Evolutionary conservation across 2,797 vertebrate species (phyloP).

Genomic region (Eutrigla gurnardus): DNA sequence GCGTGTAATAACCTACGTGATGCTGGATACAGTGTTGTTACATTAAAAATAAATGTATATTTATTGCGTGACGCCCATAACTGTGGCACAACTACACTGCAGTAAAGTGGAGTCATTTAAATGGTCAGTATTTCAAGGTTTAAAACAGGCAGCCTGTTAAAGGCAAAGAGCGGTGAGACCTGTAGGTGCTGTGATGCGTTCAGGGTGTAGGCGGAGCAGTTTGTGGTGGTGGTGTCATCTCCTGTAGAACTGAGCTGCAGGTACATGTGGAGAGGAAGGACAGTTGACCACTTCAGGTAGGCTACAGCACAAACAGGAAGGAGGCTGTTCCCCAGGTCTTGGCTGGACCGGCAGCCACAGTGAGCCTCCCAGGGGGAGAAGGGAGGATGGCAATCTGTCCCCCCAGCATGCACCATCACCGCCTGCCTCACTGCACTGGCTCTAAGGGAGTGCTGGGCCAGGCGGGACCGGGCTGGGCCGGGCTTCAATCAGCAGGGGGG

Average conservation of each 20-base stretch:
- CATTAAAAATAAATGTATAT: conserved; percentile 4
- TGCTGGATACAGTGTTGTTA: not conserved
- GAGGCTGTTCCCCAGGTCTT: conserved; percentile 81
- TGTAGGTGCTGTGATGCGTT: not conserved
- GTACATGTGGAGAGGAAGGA: conserved; percentile 63
- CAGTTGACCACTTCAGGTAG: conserved; percentile 83
- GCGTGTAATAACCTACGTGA: conserved; percentile 2
- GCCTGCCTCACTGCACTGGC: conserved; percentile 79
- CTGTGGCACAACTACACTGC: not conserved
- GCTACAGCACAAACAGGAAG: conserved; percentile 83
- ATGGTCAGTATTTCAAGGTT: not conserved
- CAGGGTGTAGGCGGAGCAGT: conserved; percentile 35
- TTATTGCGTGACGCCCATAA: not conserved
- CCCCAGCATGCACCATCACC: conserved; percentile 79
- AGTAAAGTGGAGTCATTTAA: not conserved
- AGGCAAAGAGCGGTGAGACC: not conserved
- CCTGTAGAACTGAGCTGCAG: conserved; percentile 47
- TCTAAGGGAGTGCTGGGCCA: conserved; percentile 76
- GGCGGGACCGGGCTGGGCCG: conserved; percentile 71
- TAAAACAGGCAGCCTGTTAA: not conserved
- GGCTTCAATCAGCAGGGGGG: conserved; percentile 67
- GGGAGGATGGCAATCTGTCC: conserved; percentile 87
- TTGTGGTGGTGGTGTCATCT: conserved; percentile 50
- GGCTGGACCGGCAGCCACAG: conserved; percentile 79
- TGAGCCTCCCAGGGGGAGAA: conserved; percentile 80